Evolutionary conservation across 2,888 invertebrate genomes (phyloP).

Genomic region (Nymphalis urticae): DNA sequence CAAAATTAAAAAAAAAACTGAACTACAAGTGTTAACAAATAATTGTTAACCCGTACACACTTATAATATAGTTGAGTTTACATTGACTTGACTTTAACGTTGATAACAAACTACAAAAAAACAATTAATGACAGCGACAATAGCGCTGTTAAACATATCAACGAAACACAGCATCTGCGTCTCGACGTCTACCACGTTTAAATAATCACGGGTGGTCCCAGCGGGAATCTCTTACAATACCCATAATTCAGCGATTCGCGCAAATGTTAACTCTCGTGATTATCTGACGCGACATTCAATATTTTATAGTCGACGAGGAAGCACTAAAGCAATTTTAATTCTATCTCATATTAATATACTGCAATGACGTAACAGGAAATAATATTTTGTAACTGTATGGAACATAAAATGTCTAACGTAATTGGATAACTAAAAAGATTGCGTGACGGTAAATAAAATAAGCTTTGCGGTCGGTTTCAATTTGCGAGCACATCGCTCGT

Average conservation of each 20-base stretch:
- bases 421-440: constrained; percentile 50
- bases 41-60: background rate
- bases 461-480: constrained; percentile 67
- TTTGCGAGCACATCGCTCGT: constrained; percentile 66
- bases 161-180: constrained; percentile 39
- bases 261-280: constrained; percentile 67
- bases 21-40: no score
- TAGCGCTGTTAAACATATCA: constrained; percentile 43
- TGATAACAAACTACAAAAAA: constrained; percentile 36
- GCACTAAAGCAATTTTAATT: constrained; percentile 62
- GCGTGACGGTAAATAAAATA: constrained; percentile 66
- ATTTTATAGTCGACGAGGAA: constrained; percentile 60
- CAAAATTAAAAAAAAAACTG: no score
- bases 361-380: constrained; percentile 46
- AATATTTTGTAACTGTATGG: constrained; percentile 46
- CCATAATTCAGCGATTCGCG: constrained; percentile 77
- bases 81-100: constrained; percentile 9
- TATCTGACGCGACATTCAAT: constrained; percentile 67
- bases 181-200: constrained; percentile 45
- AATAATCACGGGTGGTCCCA: constrained; percentile 73
- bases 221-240: constrained; percentile 70
- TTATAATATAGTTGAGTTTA: constrained; percentile 3
- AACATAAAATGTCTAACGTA: constrained; percentile 39
- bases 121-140: constrained; percentile 40
- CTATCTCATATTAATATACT: constrained; percentile 44